Evolutionary conservation across 2,113 vertebrate genomes (phyloP).

Genomic region (Lophotis ruficrista): DNA sequence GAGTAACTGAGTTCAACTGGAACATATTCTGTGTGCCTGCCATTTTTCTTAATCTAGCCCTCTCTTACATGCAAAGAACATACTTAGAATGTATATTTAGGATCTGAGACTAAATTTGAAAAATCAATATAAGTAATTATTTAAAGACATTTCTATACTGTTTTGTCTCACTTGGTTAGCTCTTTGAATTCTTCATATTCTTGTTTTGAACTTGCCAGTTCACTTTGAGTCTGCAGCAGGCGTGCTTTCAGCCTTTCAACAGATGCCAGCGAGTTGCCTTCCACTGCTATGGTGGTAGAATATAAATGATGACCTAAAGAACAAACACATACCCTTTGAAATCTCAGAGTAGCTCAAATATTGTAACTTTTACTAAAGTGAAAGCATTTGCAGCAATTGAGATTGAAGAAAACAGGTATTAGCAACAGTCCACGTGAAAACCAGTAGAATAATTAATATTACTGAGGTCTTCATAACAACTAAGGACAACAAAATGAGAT

Average conservation of each 20-base stretch:
- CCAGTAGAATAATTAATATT: not conserved
- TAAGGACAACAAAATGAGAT: not conserved
- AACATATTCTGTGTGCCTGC: not conserved
- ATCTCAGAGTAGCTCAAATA: not conserved
- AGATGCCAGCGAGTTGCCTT: constrained; percentile 70
- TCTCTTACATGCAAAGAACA: not conserved
- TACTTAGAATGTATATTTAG: not conserved
- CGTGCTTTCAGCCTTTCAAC: constrained; percentile 86
- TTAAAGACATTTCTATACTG: not conserved
- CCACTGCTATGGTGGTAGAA: constrained; percentile 67
- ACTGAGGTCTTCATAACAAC: not conserved
- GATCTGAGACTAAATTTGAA: not conserved
- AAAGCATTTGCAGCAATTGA: not conserved
- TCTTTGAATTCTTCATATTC: constrained; percentile 94
- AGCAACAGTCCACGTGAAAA: not conserved
- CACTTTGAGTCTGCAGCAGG: constrained; percentile 86
- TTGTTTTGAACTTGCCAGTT: constrained; percentile 83
- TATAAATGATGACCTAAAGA: constrained; percentile 70
- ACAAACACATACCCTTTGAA: not conserved
- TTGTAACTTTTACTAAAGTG: not conserved
- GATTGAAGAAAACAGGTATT: not conserved
- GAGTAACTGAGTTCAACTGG: not conserved
- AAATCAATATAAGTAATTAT: not conserved
- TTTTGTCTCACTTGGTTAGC: constrained; percentile 84
- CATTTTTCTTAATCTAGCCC: not conserved